These are phyloP conservation scores for Pipistrellus nathusii DNA, from an alignment of 2,797 vertebrate species.

Conservation along the genomic window DNA sequence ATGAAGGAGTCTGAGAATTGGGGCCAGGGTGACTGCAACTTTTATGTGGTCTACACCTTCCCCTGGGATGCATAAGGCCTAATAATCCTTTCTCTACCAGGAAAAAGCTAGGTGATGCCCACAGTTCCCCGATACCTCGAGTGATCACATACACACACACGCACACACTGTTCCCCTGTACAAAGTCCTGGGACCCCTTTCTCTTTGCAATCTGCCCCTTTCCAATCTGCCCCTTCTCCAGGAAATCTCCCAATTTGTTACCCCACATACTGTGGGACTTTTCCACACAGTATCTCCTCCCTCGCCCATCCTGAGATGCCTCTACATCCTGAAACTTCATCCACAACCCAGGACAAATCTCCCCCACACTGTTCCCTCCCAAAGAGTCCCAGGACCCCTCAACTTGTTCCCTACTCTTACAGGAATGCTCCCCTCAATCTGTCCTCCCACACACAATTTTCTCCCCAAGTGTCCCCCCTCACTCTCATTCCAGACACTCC, in stretches of 20 bases:
- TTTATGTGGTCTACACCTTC: not conserved
- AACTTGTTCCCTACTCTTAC: not conserved
- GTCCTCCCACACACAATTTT: conserved; percentile 34
- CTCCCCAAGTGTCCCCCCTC: not conserved
- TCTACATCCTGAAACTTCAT: not conserved
- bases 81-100: not conserved
- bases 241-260: not conserved
- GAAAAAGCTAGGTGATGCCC: not conserved
- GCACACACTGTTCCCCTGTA: conserved; percentile 11
- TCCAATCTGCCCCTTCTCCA: not conserved
- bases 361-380: conserved; percentile 59
- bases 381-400: conserved; percentile 54
- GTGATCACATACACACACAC: not conserved
- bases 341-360: conserved; percentile 36
- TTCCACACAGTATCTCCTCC: not conserved
- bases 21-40: not conserved
- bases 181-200: conserved; percentile 44
- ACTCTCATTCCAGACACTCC: not conserved
- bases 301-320: not conserved
- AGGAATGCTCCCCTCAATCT: not conserved
- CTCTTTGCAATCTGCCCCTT: conserved; percentile 11
- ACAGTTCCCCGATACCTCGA: not conserved
- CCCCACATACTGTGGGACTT: not conserved
- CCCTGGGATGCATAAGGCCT: not conserved
- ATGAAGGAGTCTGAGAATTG: not conserved